phyloP scores from a whole-genome alignment of 2,113 vertebrate genomes.

The Orientallactaga bullata region DNA sequence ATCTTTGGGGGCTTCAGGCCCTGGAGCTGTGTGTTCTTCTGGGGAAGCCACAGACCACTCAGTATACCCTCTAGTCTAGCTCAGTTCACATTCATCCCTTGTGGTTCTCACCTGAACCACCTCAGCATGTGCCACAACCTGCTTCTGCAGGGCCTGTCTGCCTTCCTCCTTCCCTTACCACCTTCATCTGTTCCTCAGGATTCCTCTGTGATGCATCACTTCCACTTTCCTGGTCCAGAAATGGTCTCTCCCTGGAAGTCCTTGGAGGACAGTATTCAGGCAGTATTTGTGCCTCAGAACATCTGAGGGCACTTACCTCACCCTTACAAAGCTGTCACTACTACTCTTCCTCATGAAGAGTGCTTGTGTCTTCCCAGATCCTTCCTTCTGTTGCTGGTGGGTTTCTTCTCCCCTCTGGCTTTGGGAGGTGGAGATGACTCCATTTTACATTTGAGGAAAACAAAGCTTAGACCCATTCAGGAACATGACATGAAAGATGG shows the following conservation, averaged over 20 bases:
- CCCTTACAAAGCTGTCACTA: accelerated
- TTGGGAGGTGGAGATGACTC: background rate
- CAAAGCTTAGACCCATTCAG: background rate
- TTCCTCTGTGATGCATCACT: background rate
- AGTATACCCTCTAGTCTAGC: no score
- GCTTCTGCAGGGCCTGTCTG: no score
- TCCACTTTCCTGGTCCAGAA: background rate
- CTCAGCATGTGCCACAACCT: no score
- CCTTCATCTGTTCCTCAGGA: background rate
- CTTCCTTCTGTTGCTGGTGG: accelerated
- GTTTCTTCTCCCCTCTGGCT: accelerated
- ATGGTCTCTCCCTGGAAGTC: background rate
- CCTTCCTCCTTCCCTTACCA: background rate
- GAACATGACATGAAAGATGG: accelerated
- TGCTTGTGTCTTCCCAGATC: accelerated
- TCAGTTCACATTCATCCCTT: no score
- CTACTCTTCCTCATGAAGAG: accelerated
- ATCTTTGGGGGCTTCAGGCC: no score
- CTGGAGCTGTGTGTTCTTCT: no score
- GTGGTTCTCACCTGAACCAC: background rate
- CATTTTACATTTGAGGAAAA: background rate
- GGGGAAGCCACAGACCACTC: no score
- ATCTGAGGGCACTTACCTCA: accelerated
- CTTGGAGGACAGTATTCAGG: accelerated
- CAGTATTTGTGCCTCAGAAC: accelerated